Evolutionary conservation across 2,888 invertebrate species (phyloP).

Genomic region (Microchrysa polita): DNA sequence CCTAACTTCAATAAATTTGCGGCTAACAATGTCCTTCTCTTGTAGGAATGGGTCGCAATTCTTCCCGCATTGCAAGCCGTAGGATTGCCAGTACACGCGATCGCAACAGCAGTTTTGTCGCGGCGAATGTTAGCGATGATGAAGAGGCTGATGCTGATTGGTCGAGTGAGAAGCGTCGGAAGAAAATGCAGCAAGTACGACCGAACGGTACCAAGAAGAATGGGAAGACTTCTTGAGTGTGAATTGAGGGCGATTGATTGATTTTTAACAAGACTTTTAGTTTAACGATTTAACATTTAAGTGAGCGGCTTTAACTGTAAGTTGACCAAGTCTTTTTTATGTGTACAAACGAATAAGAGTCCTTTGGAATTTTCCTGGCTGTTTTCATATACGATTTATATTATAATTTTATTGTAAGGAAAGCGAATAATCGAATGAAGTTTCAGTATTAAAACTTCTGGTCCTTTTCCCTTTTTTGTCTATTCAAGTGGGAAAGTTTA

Average conservation of each 20-base stretch:
- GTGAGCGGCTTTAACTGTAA: too few relatives aligned
- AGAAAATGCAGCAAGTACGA: conserved; percentile 65
- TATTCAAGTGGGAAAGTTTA: too few relatives aligned
- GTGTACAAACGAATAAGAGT: too few relatives aligned
- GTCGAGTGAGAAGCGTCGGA: conserved; percentile 77
- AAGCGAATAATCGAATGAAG: too few relatives aligned
- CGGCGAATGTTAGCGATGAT: conserved; percentile 77
- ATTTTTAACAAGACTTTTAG: background rate
- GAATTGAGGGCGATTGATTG: too few relatives aligned
- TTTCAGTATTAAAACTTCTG: too few relatives aligned
- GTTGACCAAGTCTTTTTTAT: too few relatives aligned
- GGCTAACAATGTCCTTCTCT: conserved; percentile 16
- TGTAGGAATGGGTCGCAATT: conserved; percentile 84
- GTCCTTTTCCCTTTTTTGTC: too few relatives aligned
- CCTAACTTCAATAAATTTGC: background rate
- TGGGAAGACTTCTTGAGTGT: conserved; percentile 61
- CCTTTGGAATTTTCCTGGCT: too few relatives aligned
- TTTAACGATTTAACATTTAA: too few relatives aligned
- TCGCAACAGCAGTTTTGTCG: conserved; percentile 71
- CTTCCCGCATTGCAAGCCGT: conserved; percentile 87
- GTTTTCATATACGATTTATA: too few relatives aligned
- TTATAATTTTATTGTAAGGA: too few relatives aligned
- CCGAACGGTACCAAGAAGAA: conserved; percentile 64
- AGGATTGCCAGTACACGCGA: conserved; percentile 79
- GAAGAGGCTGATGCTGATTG: conserved; percentile 88